These are phyloP conservation scores for Thereva nobilitata DNA, from an alignment of 2,888 invertebrate genomes.

Conservation along the genomic window DNA sequence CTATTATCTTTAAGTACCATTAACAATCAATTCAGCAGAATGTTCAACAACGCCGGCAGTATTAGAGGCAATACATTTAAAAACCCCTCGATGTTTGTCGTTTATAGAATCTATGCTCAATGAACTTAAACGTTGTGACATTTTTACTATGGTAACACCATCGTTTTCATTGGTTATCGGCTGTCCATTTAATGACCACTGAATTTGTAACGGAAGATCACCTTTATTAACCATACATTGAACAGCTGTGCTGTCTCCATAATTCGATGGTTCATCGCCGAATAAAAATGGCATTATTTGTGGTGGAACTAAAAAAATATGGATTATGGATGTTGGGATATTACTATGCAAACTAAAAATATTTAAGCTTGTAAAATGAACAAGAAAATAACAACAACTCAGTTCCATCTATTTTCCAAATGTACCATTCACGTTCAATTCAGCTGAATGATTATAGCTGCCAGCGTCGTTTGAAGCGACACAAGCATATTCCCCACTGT, in stretches of 20 bases:
- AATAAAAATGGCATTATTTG: constrained; percentile 79
- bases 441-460: constrained; percentile 62
- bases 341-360: constrained; percentile 5
- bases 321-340: constrained; percentile 12
- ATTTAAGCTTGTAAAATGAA: constrained; percentile 16
- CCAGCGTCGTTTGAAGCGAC: constrained; percentile 65
- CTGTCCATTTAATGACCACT: constrained; percentile 74
- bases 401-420: constrained; percentile 50
- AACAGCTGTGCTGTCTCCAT: constrained; percentile 75
- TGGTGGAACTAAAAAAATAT: constrained; percentile 65
- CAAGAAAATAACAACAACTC: constrained; percentile 46
- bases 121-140: constrained; percentile 69
- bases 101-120: constrained; percentile 75
- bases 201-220: constrained; percentile 75
- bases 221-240: constrained; percentile 79
- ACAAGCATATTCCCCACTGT: constrained; percentile 69
- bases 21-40: constrained; percentile 69
- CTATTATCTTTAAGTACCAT: constrained; percentile 61
- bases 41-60: constrained; percentile 69
- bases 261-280: constrained; percentile 76
- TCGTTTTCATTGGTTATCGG: constrained; percentile 61
- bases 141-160: constrained; percentile 64
- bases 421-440: constrained; percentile 66
- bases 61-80: constrained; percentile 73
- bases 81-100: constrained; percentile 73